Conservation (phyloP, 2,888 invertebrate genomes). For the Caenorhabditis afra region DNA sequence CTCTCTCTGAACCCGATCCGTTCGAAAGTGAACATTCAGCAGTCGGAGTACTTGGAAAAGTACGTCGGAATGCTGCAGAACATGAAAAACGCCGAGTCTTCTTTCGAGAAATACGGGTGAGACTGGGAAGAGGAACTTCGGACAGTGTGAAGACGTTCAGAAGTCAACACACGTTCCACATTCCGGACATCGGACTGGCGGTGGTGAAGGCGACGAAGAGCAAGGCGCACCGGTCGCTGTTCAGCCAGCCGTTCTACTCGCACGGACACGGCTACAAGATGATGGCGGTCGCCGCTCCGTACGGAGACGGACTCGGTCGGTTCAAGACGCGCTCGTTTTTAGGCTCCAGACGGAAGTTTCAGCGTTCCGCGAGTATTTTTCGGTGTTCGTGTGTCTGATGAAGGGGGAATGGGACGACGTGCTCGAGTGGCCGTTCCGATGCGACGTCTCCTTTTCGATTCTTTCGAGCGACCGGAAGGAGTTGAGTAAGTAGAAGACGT, state of each 20-base stretch:
- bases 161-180: constrained; percentile 49
- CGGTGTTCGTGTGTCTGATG: constrained; percentile 52
- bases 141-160: too few species aligned
- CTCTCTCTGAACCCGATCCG: constrained; percentile 51
- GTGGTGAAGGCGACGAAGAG: constrained; percentile 54
- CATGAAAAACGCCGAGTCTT: constrained; percentile 33
- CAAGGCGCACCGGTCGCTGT: constrained; percentile 43
- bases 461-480: constrained; percentile 33
- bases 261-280: constrained; percentile 57
- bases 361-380: constrained; percentile 58
- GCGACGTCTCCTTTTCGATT: constrained; percentile 46
- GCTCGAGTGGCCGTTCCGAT: constrained; percentile 55
- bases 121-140: background rate
- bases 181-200: constrained; percentile 51
- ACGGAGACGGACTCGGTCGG: constrained; percentile 50
- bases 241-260: constrained; percentile 54
- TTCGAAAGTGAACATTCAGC: constrained; percentile 35
- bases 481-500: constrained; percentile 29
- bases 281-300: constrained; percentile 53
- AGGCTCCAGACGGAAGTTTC: background rate
- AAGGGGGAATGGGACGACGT: constrained; percentile 55
- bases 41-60: constrained; percentile 38
- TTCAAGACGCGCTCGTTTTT: background rate
- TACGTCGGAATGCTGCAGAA: constrained; percentile 41
- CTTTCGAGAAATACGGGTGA: constrained; percentile 51